phyloP scores from a whole-genome alignment of 1,140 invertebrate genomes.

The Macrobrachium rosenbergii region DNA sequence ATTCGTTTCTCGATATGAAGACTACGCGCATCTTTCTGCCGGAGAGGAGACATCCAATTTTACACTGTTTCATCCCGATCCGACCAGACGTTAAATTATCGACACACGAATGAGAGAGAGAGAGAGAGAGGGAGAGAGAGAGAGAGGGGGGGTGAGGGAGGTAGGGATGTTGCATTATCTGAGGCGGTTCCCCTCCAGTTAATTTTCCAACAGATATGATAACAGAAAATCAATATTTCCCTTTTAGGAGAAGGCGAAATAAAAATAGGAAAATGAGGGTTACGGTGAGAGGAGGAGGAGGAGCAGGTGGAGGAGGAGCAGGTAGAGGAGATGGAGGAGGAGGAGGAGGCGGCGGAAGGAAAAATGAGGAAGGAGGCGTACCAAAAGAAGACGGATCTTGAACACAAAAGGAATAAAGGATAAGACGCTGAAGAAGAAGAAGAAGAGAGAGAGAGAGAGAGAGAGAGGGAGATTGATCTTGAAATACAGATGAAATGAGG shows the following conservation, averaged over 20 bases:
- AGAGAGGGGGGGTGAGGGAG: neutral
- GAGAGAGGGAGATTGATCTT: neutral
- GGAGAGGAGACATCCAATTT: neutral
- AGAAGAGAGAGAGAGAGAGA: neutral
- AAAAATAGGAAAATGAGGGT: neutral
- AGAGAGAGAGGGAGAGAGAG: constrained; percentile 29
- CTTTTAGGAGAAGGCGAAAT: neutral
- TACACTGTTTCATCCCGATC: too few species aligned
- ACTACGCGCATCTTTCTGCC: too few species aligned
- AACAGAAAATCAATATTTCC: too few species aligned
- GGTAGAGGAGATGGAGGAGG: neutral
- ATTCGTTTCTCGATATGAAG: too few species aligned
- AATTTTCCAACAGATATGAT: too few species aligned
- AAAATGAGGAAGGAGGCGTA: neutral
- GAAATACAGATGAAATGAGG: neutral
- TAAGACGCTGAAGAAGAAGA: neutral
- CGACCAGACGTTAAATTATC: neutral
- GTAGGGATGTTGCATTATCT: neutral
- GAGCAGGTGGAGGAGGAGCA: neutral
- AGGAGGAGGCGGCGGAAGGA: neutral
- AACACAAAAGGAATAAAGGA: neutral
- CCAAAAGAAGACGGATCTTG: neutral
- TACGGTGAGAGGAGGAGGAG: neutral
- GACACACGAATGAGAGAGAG: constrained; percentile 9
- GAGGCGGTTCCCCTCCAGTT: too few species aligned